phyloP scores from a whole-genome alignment of 2,888 invertebrate species.

The Leptothorax acervorum region DNA sequence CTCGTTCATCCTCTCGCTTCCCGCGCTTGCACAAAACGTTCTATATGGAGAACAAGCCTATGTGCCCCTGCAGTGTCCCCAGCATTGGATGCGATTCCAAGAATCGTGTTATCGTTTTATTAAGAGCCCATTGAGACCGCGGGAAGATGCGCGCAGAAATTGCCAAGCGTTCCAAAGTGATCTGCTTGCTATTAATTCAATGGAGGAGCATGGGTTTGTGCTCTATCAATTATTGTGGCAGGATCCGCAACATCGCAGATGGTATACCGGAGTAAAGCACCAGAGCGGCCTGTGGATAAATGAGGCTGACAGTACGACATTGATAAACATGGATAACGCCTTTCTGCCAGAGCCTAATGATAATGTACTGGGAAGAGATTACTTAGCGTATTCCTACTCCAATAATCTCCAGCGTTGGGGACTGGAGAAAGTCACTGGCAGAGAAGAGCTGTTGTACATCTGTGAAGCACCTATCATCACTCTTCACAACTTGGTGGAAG shows the following conservation, averaged over 20 bases:
- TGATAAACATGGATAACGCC: slow-evolving; percentile 93
- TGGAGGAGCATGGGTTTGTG: slow-evolving; percentile 96
- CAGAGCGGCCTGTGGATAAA: slow-evolving; percentile 93
- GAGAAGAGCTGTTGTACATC: slow-evolving; percentile 92
- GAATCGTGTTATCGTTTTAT: slow-evolving; percentile 96
- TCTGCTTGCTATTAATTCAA: slow-evolving; percentile 91
- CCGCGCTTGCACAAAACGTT: slow-evolving; percentile 73
- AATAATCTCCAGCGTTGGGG: slow-evolving; percentile 92
- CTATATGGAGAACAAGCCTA: slow-evolving; percentile 76
- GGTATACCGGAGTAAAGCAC: slow-evolving; percentile 94
- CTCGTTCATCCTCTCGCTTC: background rate
- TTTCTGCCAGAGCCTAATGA: slow-evolving; percentile 90
- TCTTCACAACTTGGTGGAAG: slow-evolving; percentile 90
- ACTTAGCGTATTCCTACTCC: slow-evolving; percentile 90
- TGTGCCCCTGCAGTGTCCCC: slow-evolving; percentile 89
- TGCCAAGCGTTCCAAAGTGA: slow-evolving; percentile 94
- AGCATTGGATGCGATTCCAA: slow-evolving; percentile 94
- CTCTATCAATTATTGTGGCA: slow-evolving; percentile 92
- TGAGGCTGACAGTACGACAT: slow-evolving; percentile 92
- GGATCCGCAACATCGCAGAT: slow-evolving; percentile 94
- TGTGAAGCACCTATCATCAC: slow-evolving; percentile 94
- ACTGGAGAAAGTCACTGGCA: slow-evolving; percentile 92
- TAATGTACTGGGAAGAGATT: slow-evolving; percentile 88
- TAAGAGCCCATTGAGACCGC: slow-evolving; percentile 93
- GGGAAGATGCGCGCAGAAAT: slow-evolving; percentile 93